Conservation (phyloP, 2,888 invertebrate genomes). For the Anarsia innoxiella region DNA sequence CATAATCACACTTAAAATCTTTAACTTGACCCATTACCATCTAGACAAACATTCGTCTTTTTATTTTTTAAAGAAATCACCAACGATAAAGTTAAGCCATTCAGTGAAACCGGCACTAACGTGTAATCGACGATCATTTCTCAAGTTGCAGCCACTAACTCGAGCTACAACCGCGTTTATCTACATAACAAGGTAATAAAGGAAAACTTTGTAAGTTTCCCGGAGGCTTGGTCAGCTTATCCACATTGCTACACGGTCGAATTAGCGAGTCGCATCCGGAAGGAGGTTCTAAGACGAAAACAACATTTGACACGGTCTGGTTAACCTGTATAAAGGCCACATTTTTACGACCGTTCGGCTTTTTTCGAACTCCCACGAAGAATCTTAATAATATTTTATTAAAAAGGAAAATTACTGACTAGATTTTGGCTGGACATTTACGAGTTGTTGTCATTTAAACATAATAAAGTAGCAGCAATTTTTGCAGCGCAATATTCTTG, state of each 20-base stretch:
- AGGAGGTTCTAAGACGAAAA: constrained; percentile 28
- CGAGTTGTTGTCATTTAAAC: no score
- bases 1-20: no score
- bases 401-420: background rate
- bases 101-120: constrained; percentile 5
- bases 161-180: constrained; percentile 29
- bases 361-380: background rate
- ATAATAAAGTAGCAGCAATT: no score
- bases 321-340: constrained; percentile 25
- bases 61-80: background rate
- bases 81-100: constrained; percentile 1
- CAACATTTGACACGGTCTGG: constrained; percentile 42
- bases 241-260: constrained; percentile 23
- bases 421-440: no score
- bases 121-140: constrained; percentile 18
- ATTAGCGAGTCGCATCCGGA: constrained; percentile 23
- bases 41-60: no score
- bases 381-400: constrained; percentile 6
- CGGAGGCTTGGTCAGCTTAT: constrained; percentile 29
- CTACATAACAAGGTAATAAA: constrained; percentile 47
- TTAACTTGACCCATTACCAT: no score
- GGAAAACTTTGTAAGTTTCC: constrained; percentile 35
- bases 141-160: constrained; percentile 26
- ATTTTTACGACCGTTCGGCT: background rate
- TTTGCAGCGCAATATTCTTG: no score